Percentiles rank a stretch among this genome's conserved stretches.
phyloP scores from a whole-genome alignment of 2,888 invertebrate genomes.

The Stegana nigrithorax region DNA sequence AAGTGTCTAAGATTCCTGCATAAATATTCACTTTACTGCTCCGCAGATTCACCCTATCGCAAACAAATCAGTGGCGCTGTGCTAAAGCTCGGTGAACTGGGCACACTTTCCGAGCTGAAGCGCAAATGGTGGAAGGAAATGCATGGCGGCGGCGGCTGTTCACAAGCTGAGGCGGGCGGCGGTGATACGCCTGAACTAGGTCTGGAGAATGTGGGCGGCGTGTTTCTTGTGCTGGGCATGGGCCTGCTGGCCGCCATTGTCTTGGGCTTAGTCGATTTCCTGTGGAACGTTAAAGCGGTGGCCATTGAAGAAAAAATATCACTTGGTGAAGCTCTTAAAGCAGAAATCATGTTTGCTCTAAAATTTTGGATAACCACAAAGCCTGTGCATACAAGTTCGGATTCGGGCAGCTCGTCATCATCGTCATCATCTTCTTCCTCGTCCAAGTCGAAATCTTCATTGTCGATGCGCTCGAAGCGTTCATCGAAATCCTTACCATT shows the following conservation, averaged over 20 bases:
- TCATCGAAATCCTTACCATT: slow-evolving; percentile 48
- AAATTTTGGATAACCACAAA: slow-evolving; percentile 81
- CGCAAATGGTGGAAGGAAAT: slow-evolving; percentile 92
- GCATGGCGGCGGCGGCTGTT: slow-evolving; percentile 69
- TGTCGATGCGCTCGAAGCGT: slow-evolving; percentile 27
- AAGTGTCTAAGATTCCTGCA: not conserved
- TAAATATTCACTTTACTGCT: not conserved
- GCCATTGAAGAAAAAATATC: slow-evolving; percentile 83
- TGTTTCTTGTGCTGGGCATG: slow-evolving; percentile 84
- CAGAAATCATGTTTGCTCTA: slow-evolving; percentile 79
- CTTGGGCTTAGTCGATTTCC: slow-evolving; percentile 85
- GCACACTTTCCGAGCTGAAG: slow-evolving; percentile 82
- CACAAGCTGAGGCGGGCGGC: slow-evolving; percentile 39
- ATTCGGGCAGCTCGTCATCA: slow-evolving; percentile 42
- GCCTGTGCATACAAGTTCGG: slow-evolving; percentile 71
- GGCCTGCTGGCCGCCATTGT: slow-evolving; percentile 80
- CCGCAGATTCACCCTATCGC: slow-evolving; percentile 78
- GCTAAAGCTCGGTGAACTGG: slow-evolving; percentile 89
- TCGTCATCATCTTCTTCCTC: slow-evolving; percentile 42
- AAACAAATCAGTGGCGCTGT: slow-evolving; percentile 89
- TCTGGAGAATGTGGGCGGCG: slow-evolving; percentile 85
- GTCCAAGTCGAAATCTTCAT: slow-evolving; percentile 41
- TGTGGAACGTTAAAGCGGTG: slow-evolving; percentile 84
- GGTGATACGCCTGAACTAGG: slow-evolving; percentile 65
- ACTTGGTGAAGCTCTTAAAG: slow-evolving; percentile 76